Percentiles rank a stretch among this genome's conserved stretches.
These are phyloP conservation scores for Clostera curtula DNA, from an alignment of 2,888 invertebrate species.

Conservation along the genomic window DNA sequence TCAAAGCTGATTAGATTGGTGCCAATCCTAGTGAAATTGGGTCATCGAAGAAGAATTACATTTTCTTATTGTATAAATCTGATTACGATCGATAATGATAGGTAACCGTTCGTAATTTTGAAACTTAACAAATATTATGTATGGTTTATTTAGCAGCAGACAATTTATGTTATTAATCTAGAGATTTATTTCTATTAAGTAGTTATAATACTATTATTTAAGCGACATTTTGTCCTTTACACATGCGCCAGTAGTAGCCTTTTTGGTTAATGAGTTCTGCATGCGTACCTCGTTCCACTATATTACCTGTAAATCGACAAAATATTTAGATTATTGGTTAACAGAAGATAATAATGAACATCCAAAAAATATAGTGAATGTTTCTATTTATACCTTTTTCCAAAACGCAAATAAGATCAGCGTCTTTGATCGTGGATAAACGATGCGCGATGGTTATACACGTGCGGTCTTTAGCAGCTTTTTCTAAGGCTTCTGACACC, in stretches of 20 bases:
- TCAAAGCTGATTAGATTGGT: no score
- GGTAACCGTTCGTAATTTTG: no score
- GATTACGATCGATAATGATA: no score
- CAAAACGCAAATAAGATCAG: conserved; percentile 89
- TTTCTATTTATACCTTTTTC: conserved; percentile 75
- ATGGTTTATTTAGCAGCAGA: no score
- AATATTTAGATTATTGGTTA: not conserved
- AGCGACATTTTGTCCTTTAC: conserved; percentile 49
- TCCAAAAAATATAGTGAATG: not conserved
- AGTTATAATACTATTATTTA: no score
- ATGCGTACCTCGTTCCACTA: conserved; percentile 84
- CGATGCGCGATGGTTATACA: conserved; percentile 92
- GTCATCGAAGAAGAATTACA: no score
- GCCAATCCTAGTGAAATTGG: no score
- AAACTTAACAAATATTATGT: no score
- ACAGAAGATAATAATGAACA: not conserved
- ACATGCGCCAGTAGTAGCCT: conserved; percentile 79
- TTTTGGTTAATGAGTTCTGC: conserved; percentile 77
- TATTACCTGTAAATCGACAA: conserved; percentile 64
- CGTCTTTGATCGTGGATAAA: conserved; percentile 86
- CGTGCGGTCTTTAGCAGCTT: conserved; percentile 86
- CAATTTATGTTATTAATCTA: no score
- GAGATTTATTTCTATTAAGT: no score
- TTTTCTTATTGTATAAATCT: no score
- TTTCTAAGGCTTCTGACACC: conserved; percentile 89